These are phyloP conservation scores for Masticophis lateralis DNA, from an alignment of 2,797 vertebrate species.

Conservation along the genomic window DNA sequence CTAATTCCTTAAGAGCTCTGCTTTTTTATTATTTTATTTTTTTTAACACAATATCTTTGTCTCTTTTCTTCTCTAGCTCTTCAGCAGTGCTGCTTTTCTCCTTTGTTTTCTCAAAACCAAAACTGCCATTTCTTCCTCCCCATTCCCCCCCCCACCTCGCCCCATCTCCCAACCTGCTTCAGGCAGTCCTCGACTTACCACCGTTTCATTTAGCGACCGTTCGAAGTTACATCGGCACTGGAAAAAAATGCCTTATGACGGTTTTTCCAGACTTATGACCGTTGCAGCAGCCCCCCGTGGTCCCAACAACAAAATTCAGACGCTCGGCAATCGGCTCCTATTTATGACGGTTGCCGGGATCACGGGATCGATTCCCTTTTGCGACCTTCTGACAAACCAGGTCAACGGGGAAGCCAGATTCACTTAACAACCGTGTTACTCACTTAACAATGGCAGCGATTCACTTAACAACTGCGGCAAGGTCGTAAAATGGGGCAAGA, in stretches of 20 bases:
- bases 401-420: too few species aligned
- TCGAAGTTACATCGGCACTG: not conserved
- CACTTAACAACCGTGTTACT: too few species aligned
- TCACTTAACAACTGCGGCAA: too few species aligned
- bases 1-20: not conserved
- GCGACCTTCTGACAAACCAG: too few species aligned
- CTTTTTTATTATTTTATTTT: too few species aligned
- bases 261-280: not conserved
- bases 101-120: not conserved
- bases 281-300: not conserved
- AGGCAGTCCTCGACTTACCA: too few species aligned
- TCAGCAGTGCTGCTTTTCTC: not conserved
- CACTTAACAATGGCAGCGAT: too few species aligned
- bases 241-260: not conserved
- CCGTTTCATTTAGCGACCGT: not conserved
- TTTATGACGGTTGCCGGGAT: not conserved
- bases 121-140: not conserved
- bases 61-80: not conserved
- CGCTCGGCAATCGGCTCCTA: not conserved
- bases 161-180: too few species aligned
- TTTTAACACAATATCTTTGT: not conserved
- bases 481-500: too few species aligned
- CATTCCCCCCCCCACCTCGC: accelerated
- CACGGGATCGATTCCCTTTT: too few species aligned
- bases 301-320: not conserved